Evolutionary conservation across 2,797 vertebrate genomes (phyloP).

Genomic region (Darevskia mixta): DNA sequence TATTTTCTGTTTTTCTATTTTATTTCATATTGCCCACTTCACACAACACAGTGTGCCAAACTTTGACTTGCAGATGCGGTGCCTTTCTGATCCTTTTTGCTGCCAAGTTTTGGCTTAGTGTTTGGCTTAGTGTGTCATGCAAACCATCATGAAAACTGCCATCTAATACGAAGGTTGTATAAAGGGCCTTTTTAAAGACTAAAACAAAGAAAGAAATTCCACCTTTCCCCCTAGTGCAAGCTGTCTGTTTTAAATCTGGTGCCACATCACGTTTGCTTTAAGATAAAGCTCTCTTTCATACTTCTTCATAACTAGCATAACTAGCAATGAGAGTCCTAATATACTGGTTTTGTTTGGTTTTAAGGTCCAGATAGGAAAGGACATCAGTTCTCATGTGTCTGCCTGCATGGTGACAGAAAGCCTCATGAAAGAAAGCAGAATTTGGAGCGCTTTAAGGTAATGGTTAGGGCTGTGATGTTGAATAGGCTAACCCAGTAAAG

Average conservation of each 20-base stretch:
- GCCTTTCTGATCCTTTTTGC: too few species aligned
- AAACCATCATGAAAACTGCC: too few species aligned
- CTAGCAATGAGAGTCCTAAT: neutral
- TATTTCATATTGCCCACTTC: neutral
- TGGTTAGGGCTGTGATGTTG: neutral
- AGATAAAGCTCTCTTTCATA: neutral
- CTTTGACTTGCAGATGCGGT: neutral
- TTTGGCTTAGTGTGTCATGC: too few species aligned
- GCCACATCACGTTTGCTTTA: neutral
- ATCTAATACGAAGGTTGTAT: too few species aligned
- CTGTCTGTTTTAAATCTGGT: neutral
- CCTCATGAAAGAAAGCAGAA: slow-evolving; percentile 96
- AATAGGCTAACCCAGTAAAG: neutral
- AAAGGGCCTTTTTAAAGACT: neutral
- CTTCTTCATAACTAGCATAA: neutral
- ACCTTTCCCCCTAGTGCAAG: too few species aligned
- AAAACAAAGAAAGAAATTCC: neutral
- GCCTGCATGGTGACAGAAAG: slow-evolving; percentile 97
- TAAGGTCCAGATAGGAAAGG: slow-evolving; percentile 92
- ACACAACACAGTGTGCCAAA: neutral
- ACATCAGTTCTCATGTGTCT: slow-evolving; percentile 96
- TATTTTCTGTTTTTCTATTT: neutral
- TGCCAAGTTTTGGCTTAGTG: too few species aligned
- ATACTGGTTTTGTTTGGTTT: slow-evolving; percentile 8
- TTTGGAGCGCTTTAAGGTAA: slow-evolving; percentile 96